Percentiles rank a stretch among this genome's conserved stretches.
Evolutionary conservation across 2,888 invertebrate genomes (phyloP).

Genomic region (Pheosia tremula): DNA sequence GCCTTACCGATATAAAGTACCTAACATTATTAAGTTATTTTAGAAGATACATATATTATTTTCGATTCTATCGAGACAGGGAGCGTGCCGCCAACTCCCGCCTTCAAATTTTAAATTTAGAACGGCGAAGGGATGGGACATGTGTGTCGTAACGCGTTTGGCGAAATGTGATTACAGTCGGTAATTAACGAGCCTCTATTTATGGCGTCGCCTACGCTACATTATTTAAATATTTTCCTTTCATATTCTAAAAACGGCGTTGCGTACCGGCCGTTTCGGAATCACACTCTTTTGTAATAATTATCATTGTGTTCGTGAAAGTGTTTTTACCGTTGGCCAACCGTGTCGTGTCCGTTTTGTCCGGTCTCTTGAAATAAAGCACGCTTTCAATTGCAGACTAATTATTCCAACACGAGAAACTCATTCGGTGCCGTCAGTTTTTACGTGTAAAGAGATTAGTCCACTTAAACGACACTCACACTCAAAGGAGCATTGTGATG

Average conservation of each 20-base stretch:
- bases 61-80: conserved; percentile 72
- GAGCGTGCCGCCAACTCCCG: conserved; percentile 73
- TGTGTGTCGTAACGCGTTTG: conserved; percentile 83
- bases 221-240: conserved; percentile 65
- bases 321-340: conserved; percentile 80
- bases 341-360: conserved; percentile 78
- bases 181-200: conserved; percentile 82
- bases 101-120: conserved; percentile 80
- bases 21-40: conserved; percentile 12
- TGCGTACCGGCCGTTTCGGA: conserved; percentile 53
- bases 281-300: conserved; percentile 69
- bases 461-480: conserved; percentile 71
- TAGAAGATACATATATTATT: conserved; percentile 74
- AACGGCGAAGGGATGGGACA: conserved; percentile 84
- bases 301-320: conserved; percentile 78
- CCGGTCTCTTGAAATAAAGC: conserved; percentile 80
- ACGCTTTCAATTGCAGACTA: conserved; percentile 83
- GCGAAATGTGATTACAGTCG: conserved; percentile 83
- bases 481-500: conserved; percentile 76
- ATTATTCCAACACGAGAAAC: conserved; percentile 84
- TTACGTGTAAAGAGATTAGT: conserved; percentile 83
- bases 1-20: not conserved
- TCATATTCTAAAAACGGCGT: conserved; percentile 56
- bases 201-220: conserved; percentile 53
- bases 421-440: conserved; percentile 78